phyloP scores from a whole-genome alignment of 2,113 vertebrate species.

The Rhynchomys soricoides region DNA sequence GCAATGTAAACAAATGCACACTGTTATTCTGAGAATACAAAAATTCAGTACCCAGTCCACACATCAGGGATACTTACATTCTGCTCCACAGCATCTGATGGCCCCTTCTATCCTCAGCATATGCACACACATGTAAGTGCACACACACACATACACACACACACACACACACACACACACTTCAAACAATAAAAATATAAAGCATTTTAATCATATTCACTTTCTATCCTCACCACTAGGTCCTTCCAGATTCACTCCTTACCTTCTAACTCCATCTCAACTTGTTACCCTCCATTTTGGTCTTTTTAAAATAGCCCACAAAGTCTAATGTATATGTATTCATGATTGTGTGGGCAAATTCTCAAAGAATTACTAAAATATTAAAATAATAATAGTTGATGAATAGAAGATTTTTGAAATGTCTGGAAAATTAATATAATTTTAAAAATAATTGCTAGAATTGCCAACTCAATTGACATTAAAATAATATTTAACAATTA shows the following conservation, averaged over 20 bases:
- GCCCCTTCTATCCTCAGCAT: background rate
- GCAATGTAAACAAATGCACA: background rate
- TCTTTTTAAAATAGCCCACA: background rate
- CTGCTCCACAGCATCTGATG: background rate
- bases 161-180: background rate
- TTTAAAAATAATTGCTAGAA: background rate
- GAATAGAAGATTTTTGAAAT: background rate
- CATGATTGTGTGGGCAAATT: background rate
- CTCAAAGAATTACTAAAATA: background rate
- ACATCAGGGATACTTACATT: background rate
- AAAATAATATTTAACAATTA: background rate
- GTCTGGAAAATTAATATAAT: background rate
- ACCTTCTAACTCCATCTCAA: background rate
- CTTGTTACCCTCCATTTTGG: background rate
- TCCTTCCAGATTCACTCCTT: background rate
- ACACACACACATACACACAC: background rate
- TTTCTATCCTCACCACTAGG: background rate
- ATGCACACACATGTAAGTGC: fast-evolving
- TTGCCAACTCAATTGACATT: background rate
- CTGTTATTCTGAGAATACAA: background rate
- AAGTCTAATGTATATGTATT: background rate
- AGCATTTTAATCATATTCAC: background rate
- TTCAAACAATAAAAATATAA: background rate
- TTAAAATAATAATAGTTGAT: background rate
- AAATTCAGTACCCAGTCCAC: background rate